Evolutionary conservation across 2,797 vertebrate species (phyloP).

Genomic region (Syncerus caffer): DNA sequence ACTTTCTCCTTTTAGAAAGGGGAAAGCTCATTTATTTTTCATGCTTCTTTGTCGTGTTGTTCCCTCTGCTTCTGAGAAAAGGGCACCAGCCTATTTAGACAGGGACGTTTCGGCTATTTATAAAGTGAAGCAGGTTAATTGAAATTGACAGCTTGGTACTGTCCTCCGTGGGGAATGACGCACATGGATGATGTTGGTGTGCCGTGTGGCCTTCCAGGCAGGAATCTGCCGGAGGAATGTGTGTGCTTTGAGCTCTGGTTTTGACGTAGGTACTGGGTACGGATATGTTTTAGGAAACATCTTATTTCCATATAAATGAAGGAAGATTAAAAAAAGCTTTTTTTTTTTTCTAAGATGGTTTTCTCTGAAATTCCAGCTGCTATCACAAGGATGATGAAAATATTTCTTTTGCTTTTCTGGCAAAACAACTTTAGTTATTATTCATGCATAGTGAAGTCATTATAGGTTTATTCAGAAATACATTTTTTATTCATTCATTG

Average conservation of each 20-base stretch:
- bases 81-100: conserved; percentile 76
- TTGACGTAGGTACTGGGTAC: conserved; percentile 73
- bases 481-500: conserved; percentile 6
- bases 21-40: conserved; percentile 72
- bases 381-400: conserved; percentile 45
- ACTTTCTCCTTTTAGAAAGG: conserved; percentile 50
- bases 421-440: not conserved
- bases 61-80: conserved; percentile 80
- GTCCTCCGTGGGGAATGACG: conserved; percentile 76
- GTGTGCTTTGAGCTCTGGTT: conserved; percentile 52
- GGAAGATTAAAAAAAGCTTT: conserved; percentile 60
- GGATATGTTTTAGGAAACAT: conserved; percentile 72
- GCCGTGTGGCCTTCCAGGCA: conserved; percentile 71
- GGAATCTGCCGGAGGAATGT: conserved; percentile 40
- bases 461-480: conserved; percentile 34
- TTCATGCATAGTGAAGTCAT: conserved; percentile 19
- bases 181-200: conserved; percentile 58
- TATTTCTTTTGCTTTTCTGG: conserved; percentile 34
- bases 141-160: conserved; percentile 71
- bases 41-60: conserved; percentile 79
- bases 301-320: conserved; percentile 77
- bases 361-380: conserved; percentile 62
- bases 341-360: conserved; percentile 1
- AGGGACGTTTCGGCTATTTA: conserved; percentile 76
- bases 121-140: conserved; percentile 84